Evolutionary conservation across 2,113 vertebrate genomes (phyloP), one percentile per base, ranked within the genome.

Genomic region (Zootoca vivipara): DNA sequence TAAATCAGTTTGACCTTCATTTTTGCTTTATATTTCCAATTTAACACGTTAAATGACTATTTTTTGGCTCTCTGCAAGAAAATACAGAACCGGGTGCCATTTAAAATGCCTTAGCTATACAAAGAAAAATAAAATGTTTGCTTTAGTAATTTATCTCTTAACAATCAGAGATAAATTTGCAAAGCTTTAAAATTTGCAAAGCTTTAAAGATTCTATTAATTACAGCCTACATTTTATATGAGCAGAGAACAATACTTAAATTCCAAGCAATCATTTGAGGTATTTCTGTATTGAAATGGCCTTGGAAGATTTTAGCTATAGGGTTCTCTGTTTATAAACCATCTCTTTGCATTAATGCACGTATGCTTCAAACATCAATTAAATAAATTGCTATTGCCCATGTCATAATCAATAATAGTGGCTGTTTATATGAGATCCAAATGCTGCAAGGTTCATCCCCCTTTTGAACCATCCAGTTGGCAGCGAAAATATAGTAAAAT

Each of bases 1-100:
- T 96, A 97, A 97, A 97, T 97, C 97, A 97, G 96, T 96, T 94
- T 98, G 98, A 98, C 98, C 98, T 99, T 98, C 97, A 98, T 97
- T 97, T 96, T 96, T 95, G 93, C 96, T 97, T 97, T 97, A 96
- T 97, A 97, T 98, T 98, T 98, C 97, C 97, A 97, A 98, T 96
- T 97, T 98, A 97, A 96, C 95, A 97, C 94, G 92, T 96, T 96
- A 98, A 97, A 97, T 96, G 96, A 97, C 97, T 95, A 96, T 95
- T 58, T 95, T 93, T 95, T 96, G 96, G 93, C 78, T 91, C 93
- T 35, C 58, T 91, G 92, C 90, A 94, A 93, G 89, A 96, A 97
- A 96, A 95, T 87, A 94, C 75, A 89, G 92, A 96, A 93, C 67
- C 24, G 40, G 78, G 91, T 94, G 89, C 87, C 90, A 93, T 85